These are phyloP conservation scores for Archips crataeganus DNA, from an alignment of 2,888 invertebrate species.

Conservation along the genomic window DNA sequence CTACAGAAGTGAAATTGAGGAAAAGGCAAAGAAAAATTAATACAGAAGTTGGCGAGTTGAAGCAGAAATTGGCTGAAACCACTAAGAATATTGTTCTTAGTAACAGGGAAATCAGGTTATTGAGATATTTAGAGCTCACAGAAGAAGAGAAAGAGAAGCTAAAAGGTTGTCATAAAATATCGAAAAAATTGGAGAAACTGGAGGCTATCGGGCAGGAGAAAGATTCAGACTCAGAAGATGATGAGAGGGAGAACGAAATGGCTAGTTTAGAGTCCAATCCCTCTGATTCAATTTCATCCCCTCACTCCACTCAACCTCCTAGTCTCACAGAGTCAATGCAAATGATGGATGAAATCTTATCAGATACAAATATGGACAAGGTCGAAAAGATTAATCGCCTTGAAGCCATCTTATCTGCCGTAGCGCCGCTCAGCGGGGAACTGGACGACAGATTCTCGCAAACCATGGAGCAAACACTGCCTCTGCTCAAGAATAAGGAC, in stretches of 20 bases:
- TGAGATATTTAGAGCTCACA: conserved; percentile 95
- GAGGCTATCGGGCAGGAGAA: conserved; percentile 92
- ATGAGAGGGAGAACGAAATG: conserved; percentile 91
- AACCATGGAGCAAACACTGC: conserved; percentile 83
- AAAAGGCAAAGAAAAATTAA: conserved; percentile 96
- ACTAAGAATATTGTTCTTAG: conserved; percentile 95
- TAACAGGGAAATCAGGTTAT: conserved; percentile 95
- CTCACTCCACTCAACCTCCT: conserved; percentile 91
- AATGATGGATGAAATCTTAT: conserved; percentile 93
- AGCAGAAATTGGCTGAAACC: conserved; percentile 92
- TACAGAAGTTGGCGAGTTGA: conserved; percentile 95
- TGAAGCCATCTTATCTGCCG: conserved; percentile 93
- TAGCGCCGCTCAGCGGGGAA: conserved; percentile 89
- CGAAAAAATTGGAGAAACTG: conserved; percentile 95
- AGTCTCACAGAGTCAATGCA: conserved; percentile 96
- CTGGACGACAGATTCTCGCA: conserved; percentile 82
- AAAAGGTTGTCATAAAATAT: conserved; percentile 96
- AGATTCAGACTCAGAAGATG: conserved; percentile 91
- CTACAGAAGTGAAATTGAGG: conserved; percentile 93
- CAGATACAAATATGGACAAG: conserved; percentile 93
- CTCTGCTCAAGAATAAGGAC: conserved; percentile 82
- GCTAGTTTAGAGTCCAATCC: conserved; percentile 93
- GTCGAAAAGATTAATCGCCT: conserved; percentile 94
- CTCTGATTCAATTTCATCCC: conserved; percentile 91
- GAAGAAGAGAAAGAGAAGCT: conserved; percentile 97